Evolutionary conservation across 2,797 vertebrate species (phyloP), one percentile per base, ranked within the genome.

Genomic region (Limnodromus scolopaceus): DNA sequence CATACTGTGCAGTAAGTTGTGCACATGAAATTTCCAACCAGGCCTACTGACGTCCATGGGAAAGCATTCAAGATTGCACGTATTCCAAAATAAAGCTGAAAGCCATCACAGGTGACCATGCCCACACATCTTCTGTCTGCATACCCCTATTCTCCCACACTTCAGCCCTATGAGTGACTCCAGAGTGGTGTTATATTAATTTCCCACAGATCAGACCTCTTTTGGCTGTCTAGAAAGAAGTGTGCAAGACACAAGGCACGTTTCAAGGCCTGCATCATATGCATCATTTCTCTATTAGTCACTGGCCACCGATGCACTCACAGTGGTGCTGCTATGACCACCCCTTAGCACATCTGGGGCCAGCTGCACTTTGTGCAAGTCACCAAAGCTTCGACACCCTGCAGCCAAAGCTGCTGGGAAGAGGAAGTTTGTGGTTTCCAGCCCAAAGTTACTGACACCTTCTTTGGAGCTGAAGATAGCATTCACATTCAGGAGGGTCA

Each of bases 121-220:
- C 19, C 60, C 5, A 20, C 0, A 1, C 3, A 48, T 34, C 22
- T 86, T 83, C 53, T 75, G 38, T 49, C 25, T 3, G 0, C 38
- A 14, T 0, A 0, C 27, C 30, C 46, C 32, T 51, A 0, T 36
- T 61, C n/a, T 84, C 48, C 45, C 24, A n/a, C 4, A 36, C 15
- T 9, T 63, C 19, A 49, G 34, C 16, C 30, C 10, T 16, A 61
- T 5, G 25, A 16, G 69, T 36, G 23, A 65, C 43, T 76, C 58
- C 51, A 65, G 32, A 58, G n/a, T 28, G 22, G n/a, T 22, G 16
- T 68, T 46, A 85, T 16, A 84, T 38, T 71, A 0, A 48, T 63
- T 83, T 79, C 63, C 80, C 77, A 28, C 17, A 58, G 19, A 81
- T 22, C 75, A 87, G 64, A 36, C 13, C 23, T 71, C 38, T 81